Evolutionary conservation across 1,140 invertebrate species (phyloP), one percentile per base, ranked within the genome.

Genomic region (Acromyrmex echinatior): DNA sequence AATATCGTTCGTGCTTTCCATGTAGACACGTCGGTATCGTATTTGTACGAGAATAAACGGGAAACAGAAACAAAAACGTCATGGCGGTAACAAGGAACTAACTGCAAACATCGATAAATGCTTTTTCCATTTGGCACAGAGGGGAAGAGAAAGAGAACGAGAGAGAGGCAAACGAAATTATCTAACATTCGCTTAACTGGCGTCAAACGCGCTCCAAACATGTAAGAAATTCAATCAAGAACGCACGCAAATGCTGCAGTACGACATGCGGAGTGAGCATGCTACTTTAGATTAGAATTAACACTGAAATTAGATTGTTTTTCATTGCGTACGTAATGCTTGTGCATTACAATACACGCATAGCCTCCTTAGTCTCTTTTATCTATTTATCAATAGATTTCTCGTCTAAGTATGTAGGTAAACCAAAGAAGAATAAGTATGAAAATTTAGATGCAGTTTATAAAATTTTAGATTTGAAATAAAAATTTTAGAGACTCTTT

Each of bases 211-310:
- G 80, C 56, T 21, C 45, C 3, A 25, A 84, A 35, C 80, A 84
- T 76, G 80, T 84, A 84, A 84, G 80, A 84, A 84, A 84, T 84
- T 84, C 70, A 84, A 76, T 84, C 80, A 70, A 62, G 70, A 76
- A 76, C 70, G 39, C 80, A 84, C 58, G 80, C 80, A 39, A 84
- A 45, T 76, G 45, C 21, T 73, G 53, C 79, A 25, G 16, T 31
- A 62, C 58, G 70, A 63, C 80, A 84, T 39, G 80, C 80, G 62
- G 39, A 5, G 39, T 39, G 31, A 82, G 25, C 53, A 60, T 53
- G 80, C 62, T 49, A 62, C 9, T n/a, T 49, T 0, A 71, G 49
- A 76, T 76, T 84, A 51, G n/a, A n/a, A 76, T 84, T 62, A 76
- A 2, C 39, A 25, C 53, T 74, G 31, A 65, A 84, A 76, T 76